phyloP scores from a whole-genome alignment of 2,113 vertebrate genomes.

The Phalacrocorax aristotelis region DNA sequence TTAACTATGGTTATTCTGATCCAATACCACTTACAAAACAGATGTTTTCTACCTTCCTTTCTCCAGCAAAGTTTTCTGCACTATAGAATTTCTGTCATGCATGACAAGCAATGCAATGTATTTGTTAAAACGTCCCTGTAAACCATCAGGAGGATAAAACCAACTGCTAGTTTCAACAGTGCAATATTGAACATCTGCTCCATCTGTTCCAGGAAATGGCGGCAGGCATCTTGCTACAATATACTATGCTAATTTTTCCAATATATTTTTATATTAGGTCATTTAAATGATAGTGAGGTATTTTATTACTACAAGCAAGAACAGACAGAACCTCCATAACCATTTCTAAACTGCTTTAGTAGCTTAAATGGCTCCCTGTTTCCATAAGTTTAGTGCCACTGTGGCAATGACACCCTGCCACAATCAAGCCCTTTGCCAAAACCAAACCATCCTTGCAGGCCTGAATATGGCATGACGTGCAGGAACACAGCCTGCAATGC shows the following conservation, averaged over 20 bases:
- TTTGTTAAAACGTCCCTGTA: conserved; percentile 30
- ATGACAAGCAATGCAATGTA: background rate
- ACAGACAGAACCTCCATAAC: background rate
- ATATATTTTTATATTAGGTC: background rate
- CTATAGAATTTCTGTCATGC: background rate
- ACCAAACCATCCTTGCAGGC: background rate
- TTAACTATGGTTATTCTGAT: background rate
- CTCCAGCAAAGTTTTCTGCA: background rate
- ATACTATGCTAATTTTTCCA: background rate
- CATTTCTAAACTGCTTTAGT: background rate
- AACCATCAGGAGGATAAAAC: background rate
- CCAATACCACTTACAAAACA: background rate
- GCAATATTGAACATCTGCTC: conserved; percentile 8
- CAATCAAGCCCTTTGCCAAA: background rate
- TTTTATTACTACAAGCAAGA: background rate
- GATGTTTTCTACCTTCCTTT: background rate
- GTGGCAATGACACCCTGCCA: background rate
- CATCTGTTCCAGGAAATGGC: background rate
- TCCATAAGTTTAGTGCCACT: accelerated
- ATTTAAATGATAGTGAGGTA: background rate
- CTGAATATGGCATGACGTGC: background rate
- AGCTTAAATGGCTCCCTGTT: background rate
- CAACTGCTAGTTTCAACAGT: background rate
- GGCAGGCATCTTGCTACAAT: background rate
- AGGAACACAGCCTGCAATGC: background rate